Percentiles rank a stretch among this genome's conserved stretches.
Evolutionary conservation across 2,888 invertebrate species (phyloP).

Genomic region (Esperia sulphurella): DNA sequence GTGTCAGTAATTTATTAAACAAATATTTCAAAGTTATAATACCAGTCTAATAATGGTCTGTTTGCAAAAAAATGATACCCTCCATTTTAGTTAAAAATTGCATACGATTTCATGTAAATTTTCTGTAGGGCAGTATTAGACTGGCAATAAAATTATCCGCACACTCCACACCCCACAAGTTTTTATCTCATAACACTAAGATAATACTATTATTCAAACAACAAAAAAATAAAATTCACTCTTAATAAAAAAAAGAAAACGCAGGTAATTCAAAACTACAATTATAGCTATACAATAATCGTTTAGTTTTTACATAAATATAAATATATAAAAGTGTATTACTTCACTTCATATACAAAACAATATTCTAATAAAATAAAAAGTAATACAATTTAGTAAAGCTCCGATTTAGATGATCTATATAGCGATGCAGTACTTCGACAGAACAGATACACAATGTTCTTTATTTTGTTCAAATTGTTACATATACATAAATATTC

Average conservation of each 20-base stretch:
- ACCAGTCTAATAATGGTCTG: no score
- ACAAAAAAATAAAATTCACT: conserved; percentile 53
- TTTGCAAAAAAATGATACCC: no score
- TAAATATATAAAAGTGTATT: conserved; percentile 52
- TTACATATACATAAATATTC: conserved; percentile 48
- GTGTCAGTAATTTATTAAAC: conserved; percentile 5
- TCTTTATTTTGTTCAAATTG: conserved; percentile 30
- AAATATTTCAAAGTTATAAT: neutral
- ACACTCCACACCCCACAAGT: conserved; percentile 19
- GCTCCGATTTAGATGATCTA: conserved; percentile 54
- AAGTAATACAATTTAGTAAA: conserved; percentile 40
- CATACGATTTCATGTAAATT: no score
- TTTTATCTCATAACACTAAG: conserved; percentile 26
- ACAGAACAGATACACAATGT: conserved; percentile 23
- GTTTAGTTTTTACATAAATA: conserved; percentile 49
- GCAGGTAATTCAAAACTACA: conserved; percentile 47
- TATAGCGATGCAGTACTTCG: conserved; percentile 19
- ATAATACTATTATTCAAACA: conserved; percentile 48
- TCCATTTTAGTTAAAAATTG: no score
- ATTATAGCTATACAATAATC: conserved; percentile 37
- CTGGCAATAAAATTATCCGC: neutral
- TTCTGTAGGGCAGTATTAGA: neutral
- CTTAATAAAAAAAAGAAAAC: conserved; percentile 45
- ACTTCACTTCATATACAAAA: conserved; percentile 30
- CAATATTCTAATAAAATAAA: conserved; percentile 24